Conservation (phyloP, 2,113 vertebrate genomes). For the Bos indicus region DNA sequence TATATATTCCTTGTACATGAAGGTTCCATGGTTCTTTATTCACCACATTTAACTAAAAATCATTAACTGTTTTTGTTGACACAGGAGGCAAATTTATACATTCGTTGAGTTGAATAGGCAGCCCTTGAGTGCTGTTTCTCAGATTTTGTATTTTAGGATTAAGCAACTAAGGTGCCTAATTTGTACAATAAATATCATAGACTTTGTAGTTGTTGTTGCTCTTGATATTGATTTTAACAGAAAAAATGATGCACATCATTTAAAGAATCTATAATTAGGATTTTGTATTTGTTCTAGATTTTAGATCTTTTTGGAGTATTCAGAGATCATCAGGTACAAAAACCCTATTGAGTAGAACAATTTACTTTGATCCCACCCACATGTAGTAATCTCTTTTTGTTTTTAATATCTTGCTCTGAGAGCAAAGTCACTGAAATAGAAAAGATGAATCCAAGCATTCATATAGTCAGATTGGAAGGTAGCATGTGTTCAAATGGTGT, state of each 20-base stretch:
- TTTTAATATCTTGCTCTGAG: not conserved
- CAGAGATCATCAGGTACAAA: not conserved
- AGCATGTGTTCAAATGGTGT: not conserved
- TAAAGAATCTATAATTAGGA: not conserved
- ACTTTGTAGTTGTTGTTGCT: not conserved
- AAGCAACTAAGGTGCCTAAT: not conserved
- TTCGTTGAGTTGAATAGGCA: not conserved
- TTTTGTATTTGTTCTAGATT: not conserved
- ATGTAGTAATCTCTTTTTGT: not conserved
- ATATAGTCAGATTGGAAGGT: not conserved
- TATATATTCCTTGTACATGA: not conserved
- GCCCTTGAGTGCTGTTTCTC: not conserved
- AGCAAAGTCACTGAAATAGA: not conserved
- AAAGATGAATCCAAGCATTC: not conserved
- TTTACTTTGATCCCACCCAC: not conserved
- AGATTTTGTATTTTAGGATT: not conserved
- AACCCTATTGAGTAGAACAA: not conserved
- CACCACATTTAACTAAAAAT: not conserved
- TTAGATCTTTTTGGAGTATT: not conserved
- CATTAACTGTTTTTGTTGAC: not conserved
- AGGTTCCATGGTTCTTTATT: not conserved
- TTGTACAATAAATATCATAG: not conserved
- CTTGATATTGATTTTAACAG: not conserved
- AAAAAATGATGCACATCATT: not conserved
- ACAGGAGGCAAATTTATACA: not conserved